Evolutionary conservation across 2,888 invertebrate genomes (phyloP).

Genomic region (Synanthedon vespiformis): DNA sequence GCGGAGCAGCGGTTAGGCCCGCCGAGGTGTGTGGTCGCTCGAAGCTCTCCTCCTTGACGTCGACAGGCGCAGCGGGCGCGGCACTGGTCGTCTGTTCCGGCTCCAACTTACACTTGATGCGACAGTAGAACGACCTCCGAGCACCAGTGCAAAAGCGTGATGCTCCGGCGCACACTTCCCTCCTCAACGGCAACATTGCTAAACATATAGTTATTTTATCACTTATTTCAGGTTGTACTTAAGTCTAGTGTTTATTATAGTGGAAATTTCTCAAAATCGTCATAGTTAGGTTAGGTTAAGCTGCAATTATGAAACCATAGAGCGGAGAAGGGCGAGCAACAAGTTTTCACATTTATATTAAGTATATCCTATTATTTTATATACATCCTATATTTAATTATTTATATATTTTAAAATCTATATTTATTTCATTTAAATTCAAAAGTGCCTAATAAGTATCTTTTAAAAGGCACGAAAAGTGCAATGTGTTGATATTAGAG

Average conservation of each 20-base stretch:
- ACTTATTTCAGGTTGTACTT: too few relatives aligned
- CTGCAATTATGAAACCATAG: not conserved
- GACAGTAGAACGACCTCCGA: constrained; percentile 91
- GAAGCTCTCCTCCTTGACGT: constrained; percentile 79
- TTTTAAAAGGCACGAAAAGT: not conserved
- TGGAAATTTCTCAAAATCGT: too few relatives aligned
- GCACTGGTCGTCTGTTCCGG: constrained; percentile 18
- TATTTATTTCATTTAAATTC: too few relatives aligned
- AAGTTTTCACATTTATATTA: too few relatives aligned
- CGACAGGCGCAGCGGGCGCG: constrained; percentile 45
- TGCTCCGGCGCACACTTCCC: constrained; percentile 82
- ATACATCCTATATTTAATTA: too few relatives aligned
- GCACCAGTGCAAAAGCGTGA: constrained; percentile 89
- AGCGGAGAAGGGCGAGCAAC: too few relatives aligned
- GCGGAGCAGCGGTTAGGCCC: constrained; percentile 75
- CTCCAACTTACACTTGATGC: constrained; percentile 83
- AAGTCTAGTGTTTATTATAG: too few relatives aligned
- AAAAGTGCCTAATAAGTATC: not conserved
- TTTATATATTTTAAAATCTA: too few relatives aligned
- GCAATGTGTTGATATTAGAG: not conserved
- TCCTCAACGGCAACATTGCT: constrained; percentile 93
- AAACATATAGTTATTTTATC: constrained; percentile 8
- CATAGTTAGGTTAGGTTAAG: not conserved
- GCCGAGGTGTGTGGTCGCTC: constrained; percentile 61
- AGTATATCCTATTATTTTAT: too few relatives aligned